Conservation (phyloP, 2,797 vertebrate genomes). For the Petrocephalus sullivani region DNA sequence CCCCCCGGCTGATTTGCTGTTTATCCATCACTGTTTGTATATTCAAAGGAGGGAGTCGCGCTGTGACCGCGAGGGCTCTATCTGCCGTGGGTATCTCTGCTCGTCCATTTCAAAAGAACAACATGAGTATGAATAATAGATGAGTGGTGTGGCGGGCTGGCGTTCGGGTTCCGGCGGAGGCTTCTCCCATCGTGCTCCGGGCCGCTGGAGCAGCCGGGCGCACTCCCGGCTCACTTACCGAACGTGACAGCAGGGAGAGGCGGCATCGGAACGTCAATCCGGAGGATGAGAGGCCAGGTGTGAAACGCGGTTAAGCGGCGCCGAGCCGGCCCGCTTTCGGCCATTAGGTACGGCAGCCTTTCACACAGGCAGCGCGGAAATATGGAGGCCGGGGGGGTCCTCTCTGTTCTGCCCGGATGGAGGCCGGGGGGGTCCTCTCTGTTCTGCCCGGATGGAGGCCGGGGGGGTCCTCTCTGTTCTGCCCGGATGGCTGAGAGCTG, state of each 20-base stretch:
- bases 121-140: background rate
- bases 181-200: background rate
- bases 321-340: background rate
- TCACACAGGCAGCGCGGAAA: background rate
- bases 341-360: background rate
- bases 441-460: background rate
- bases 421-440: background rate
- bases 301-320: background rate
- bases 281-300: background rate
- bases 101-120: background rate
- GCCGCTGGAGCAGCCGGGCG: background rate
- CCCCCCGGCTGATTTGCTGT: background rate
- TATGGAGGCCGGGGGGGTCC: background rate
- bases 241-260: background rate
- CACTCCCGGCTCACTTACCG: background rate
- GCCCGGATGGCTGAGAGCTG: background rate
- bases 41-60: background rate
- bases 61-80: background rate
- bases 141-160: background rate
- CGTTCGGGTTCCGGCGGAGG: background rate
- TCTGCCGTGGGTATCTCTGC: background rate
- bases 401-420: background rate
- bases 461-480: background rate
- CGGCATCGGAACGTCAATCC: background rate
- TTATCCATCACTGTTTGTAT: background rate